Conservation (phyloP, 2,888 invertebrate genomes). For the Cephus spinipes region DNA sequence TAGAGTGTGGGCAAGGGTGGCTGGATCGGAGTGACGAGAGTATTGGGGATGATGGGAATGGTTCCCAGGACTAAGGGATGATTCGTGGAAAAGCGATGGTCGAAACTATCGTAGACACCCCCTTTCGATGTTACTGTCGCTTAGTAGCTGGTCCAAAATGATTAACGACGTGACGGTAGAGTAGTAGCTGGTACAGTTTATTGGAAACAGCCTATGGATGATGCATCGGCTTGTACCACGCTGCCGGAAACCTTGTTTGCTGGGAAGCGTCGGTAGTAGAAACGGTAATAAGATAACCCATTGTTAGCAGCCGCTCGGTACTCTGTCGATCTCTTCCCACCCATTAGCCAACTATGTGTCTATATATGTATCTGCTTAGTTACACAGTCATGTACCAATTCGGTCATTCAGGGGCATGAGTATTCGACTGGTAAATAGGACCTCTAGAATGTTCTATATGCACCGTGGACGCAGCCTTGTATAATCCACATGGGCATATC, state of each 20-base stretch:
- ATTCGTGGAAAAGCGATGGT: not conserved
- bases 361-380: not conserved
- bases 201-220: conserved; percentile 51
- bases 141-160: conserved; percentile 27
- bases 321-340: not conserved
- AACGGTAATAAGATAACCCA: conserved; percentile 45
- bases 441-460: not conserved
- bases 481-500: not conserved
- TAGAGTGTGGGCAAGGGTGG: not conserved
- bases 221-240: conserved; percentile 41
- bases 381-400: not conserved
- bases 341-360: not conserved
- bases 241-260: conserved; percentile 32
- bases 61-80: not conserved
- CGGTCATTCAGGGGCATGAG: not conserved
- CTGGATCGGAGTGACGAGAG: not conserved
- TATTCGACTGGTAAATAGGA: not conserved
- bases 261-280: conserved; percentile 27
- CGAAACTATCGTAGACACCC: conserved; percentile 8
- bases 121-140: conserved; percentile 35
- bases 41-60: not conserved
- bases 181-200: conserved; percentile 47
- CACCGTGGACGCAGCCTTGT: not conserved
- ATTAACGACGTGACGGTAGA: conserved; percentile 45
- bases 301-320: conserved; percentile 5